Evolutionary conservation across 2,888 invertebrate species (phyloP).

Genomic region (Schrankia costaestrigalis): DNA sequence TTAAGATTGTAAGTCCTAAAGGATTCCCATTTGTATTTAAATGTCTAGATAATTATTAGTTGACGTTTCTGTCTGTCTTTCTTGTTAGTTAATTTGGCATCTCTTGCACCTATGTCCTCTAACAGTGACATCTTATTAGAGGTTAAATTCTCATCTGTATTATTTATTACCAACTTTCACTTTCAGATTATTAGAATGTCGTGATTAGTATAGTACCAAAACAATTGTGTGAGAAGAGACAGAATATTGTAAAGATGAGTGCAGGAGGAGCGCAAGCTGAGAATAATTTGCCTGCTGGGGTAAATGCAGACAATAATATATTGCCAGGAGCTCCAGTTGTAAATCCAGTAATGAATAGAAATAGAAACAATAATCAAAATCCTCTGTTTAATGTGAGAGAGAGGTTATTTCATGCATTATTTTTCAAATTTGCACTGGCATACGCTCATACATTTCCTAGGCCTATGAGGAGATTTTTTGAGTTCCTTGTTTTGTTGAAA

Average conservation of each 20-base stretch:
- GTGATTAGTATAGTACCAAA: constrained; percentile 18
- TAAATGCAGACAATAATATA: constrained; percentile 76
- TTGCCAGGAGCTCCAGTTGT: constrained; percentile 79
- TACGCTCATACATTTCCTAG: constrained; percentile 95
- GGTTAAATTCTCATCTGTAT: constrained; percentile 34
- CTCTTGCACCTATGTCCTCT: constrained; percentile 44
- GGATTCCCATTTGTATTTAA: too few relatives aligned
- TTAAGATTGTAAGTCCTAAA: background rate
- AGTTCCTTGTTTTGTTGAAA: constrained; percentile 90
- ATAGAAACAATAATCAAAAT: constrained; percentile 84
- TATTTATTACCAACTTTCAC: constrained; percentile 40
- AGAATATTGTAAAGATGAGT: constrained; percentile 55
- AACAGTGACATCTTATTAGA: constrained; percentile 47
- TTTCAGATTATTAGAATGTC: constrained; percentile 60
- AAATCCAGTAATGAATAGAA: constrained; percentile 73
- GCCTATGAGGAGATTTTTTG: constrained; percentile 89
- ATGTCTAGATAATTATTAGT: too few relatives aligned
- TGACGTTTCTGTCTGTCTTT: background rate
- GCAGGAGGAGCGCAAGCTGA: constrained; percentile 57
- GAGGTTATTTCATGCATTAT: constrained; percentile 95
- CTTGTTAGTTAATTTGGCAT: constrained; percentile 18
- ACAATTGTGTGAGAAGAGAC: constrained; percentile 17
- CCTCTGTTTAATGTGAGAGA: constrained; percentile 93
- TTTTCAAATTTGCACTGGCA: constrained; percentile 93
- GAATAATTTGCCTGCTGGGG: constrained; percentile 72